Base-by-base conservation (phyloP, 53 echinoderm and acorn worm species). In the Echinarachnius parma region DNA sequence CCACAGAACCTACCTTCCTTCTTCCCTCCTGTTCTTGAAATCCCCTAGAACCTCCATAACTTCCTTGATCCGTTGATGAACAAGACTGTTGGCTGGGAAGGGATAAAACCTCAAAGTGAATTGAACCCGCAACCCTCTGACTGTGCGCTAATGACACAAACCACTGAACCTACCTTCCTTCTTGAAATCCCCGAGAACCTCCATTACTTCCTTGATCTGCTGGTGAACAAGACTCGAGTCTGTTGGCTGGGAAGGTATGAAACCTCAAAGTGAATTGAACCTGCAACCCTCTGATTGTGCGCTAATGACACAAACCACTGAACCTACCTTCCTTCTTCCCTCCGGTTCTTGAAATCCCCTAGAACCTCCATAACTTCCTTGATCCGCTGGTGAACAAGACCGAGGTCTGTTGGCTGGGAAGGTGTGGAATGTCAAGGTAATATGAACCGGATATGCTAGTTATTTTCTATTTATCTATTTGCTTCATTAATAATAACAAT, bases 341-440 rank as follows among this genome's bases (percentile, higher is more conserved):
- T 78, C 52, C 87, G 80, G 48, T 82, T 91, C 78, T 87, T 91
- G 81, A 96, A 96, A 49, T 96, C 96, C 1, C 82, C 91, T 0
- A 96, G 62, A 19, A 96, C 96, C 28, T 91, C 90, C 88, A 96
- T 91, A 23, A 96, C 66, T 35, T 96, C 96, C 63, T 90, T 96
- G 29, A 96, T 91, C 37, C 96, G 75, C 42, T 91, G 91, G 48
- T 85, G 80, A 44, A 96, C 79, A 34, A 82, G 67, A 26, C 82
- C 82, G 66, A 96, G 77, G 46, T 96, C 96, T 14, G 91, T 79
- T 39, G 96, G 91, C 62, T 85, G 77, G 53, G 72, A 75, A 25
- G 82, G 96, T 96, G 49, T 45, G 30, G 21, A 59, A 19, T 29
- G 83, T 91, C 80, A 91, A 91, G 77, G 91, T 74, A 71, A 28